Evolutionary conservation across 2,113 vertebrate genomes (phyloP).

Genomic region (Thymallus thymallus): DNA sequence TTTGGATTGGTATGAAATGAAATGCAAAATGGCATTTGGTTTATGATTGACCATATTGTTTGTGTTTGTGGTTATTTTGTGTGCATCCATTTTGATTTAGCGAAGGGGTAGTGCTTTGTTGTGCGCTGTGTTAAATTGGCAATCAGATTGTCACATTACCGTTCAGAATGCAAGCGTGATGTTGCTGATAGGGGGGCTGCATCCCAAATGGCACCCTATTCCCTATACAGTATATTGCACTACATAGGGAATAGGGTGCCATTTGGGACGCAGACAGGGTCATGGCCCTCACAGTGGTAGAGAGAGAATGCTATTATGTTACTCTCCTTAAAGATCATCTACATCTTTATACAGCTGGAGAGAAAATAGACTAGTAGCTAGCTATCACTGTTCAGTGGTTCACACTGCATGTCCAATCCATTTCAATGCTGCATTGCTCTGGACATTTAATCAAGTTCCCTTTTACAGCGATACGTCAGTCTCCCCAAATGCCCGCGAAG

Average conservation of each 20-base stretch:
- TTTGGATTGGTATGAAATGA: background rate
- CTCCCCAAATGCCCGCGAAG: background rate
- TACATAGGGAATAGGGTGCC: no score
- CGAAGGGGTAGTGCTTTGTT: conserved; percentile 16
- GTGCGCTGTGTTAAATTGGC: conserved; percentile 50
- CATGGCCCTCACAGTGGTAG: conserved; percentile 18
- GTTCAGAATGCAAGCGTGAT: conserved; percentile 42
- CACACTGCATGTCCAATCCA: background rate
- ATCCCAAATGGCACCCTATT: no score
- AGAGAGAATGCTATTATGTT: conserved; percentile 21
- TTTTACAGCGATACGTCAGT: conserved; percentile 8
- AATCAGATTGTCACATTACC: conserved; percentile 50
- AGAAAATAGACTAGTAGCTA: background rate
- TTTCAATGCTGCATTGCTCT: background rate
- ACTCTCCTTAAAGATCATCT: conserved; percentile 28
- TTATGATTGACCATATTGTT: conserved; percentile 5
- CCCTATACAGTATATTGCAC: no score
- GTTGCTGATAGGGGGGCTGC: background rate
- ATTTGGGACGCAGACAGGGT: conserved; percentile 11
- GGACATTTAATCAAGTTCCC: conserved; percentile 21
- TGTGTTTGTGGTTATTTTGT: conserved; percentile 36
- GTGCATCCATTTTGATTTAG: conserved; percentile 27
- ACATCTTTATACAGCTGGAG: conserved; percentile 12
- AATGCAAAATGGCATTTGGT: background rate
- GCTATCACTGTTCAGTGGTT: background rate